Base-by-base conservation (phyloP, 2,888 invertebrate species). In the Marronus borbonicus region DNA sequence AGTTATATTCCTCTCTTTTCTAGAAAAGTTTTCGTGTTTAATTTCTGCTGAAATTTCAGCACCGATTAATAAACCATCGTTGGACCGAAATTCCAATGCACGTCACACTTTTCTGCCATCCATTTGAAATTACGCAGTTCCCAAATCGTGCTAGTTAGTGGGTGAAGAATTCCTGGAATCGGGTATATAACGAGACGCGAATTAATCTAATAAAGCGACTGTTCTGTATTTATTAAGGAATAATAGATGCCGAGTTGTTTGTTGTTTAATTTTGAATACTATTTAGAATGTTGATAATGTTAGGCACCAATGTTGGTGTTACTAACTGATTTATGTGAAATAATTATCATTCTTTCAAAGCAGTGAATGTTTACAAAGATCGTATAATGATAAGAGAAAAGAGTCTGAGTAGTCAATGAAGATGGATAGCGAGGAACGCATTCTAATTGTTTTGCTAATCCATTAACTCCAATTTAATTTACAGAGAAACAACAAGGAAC, bases 121-220 rank as follows among this genome's bases (percentile, higher is more conserved):
- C 8, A 55, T 17, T 7, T 55, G 17, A 17, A 20, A 3, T 55
- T 20, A 55, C n/a, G 55, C 17, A n/a, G n/a, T n/a, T 14, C 0
- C 7, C 14, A 8, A 55, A 55, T 55, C 44, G 8, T 44, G 12
- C 55, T 17, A 20, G 55, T n/a, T 20, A 20, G 8, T 55, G 1
- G 55, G 8, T 17, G 14, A 55, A 55, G 55, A 55, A 55, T 55
- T n/a, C n/a, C 55, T 8, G 55, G 55, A 55, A 55, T 55, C 17
- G 55, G n/a, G 20, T n/a, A 55, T 10, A 55, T 55, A n/a, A 20
- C 17, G 14, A 14, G 7, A 2, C n/a, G 2, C 0, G 20, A 55
- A 55, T 20, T 55, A 55, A 55, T 55, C 14, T 55, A 55, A 8
- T 55, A 7, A 17, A 55, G 55, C 7, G 8, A 55, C 44, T 44